Conservation (phyloP, 2,797 vertebrate species). For the Steatocranus sp. region DNA sequence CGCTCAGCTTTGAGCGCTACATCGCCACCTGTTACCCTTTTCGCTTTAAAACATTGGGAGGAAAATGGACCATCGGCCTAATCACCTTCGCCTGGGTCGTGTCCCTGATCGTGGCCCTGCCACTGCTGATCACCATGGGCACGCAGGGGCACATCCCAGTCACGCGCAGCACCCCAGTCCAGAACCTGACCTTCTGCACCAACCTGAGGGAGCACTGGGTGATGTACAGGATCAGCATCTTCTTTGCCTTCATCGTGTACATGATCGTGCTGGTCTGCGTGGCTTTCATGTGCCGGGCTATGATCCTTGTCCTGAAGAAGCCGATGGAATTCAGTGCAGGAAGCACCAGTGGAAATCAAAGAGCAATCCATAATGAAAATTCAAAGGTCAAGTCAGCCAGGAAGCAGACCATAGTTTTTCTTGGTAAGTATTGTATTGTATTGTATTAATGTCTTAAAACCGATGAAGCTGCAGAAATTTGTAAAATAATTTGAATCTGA, state of each 20-base stretch:
- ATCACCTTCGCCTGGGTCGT: slow-evolving; percentile 86
- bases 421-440: slow-evolving; percentile 77
- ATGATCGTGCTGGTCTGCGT: slow-evolving; percentile 80
- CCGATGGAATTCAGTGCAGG: slow-evolving; percentile 47
- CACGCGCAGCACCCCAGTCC: background rate
- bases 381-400: slow-evolving; percentile 74
- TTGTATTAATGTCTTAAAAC: background rate
- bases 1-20: slow-evolving; percentile 93
- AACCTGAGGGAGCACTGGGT: slow-evolving; percentile 82
- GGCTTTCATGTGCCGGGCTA: slow-evolving; percentile 88
- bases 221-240: slow-evolving; percentile 85
- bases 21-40: slow-evolving; percentile 94
- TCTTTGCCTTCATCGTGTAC: slow-evolving; percentile 83
- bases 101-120: slow-evolving; percentile 82
- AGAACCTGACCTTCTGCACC: slow-evolving; percentile 90
- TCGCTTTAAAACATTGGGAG: slow-evolving; percentile 76
- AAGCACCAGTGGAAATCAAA: background rate
- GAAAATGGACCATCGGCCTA: slow-evolving; percentile 74
- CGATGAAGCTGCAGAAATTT: background rate
- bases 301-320: slow-evolving; percentile 80
- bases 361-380: slow-evolving; percentile 66
- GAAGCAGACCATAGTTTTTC: slow-evolving; percentile 89
- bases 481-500: background rate
- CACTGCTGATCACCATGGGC: slow-evolving; percentile 85
- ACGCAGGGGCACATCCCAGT: slow-evolving; percentile 73